Conservation (phyloP, 2,113 vertebrate genomes). For the Ia io region DNA sequence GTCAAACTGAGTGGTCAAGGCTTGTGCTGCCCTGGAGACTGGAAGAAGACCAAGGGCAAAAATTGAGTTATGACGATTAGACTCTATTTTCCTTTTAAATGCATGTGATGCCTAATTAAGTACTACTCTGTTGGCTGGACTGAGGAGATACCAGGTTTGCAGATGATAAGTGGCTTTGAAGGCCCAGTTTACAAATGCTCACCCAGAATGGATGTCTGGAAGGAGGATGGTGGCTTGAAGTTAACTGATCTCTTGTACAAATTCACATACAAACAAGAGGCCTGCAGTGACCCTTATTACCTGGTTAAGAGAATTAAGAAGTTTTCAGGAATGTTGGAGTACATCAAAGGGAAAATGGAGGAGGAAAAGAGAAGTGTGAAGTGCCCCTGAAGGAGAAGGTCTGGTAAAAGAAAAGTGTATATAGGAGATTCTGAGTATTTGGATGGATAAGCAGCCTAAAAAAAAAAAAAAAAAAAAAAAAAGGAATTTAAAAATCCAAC, state of each 20-base stretch:
- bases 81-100: slow-evolving; percentile 83
- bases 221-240: slow-evolving; percentile 70
- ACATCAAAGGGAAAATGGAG: slow-evolving; percentile 45
- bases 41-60: slow-evolving; percentile 29
- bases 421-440: slow-evolving; percentile 1
- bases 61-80: slow-evolving; percentile 72
- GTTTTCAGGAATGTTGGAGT: slow-evolving; percentile 58
- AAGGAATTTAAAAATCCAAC: slow-evolving; percentile 38
- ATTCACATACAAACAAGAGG: slow-evolving; percentile 27
- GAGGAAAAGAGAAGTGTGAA: background rate
- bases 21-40: too few species aligned
- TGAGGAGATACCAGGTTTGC: slow-evolving; percentile 91
- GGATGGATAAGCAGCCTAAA: background rate
- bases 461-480: background rate
- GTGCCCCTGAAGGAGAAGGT: background rate
- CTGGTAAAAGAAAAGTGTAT: slow-evolving; percentile 4
- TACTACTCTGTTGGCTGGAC: slow-evolving; percentile 85
- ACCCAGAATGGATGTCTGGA: slow-evolving; percentile 79
- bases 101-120: slow-evolving; percentile 58
- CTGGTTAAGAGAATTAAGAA: slow-evolving; percentile 20
- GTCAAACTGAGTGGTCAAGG: too few species aligned
- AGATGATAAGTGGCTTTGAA: slow-evolving; percentile 84
- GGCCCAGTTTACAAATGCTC: slow-evolving; percentile 71
- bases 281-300: background rate
- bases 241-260: background rate